phyloP scores from a whole-genome alignment of 2,797 vertebrate genomes.

The Anolis apletophallus region DNA sequence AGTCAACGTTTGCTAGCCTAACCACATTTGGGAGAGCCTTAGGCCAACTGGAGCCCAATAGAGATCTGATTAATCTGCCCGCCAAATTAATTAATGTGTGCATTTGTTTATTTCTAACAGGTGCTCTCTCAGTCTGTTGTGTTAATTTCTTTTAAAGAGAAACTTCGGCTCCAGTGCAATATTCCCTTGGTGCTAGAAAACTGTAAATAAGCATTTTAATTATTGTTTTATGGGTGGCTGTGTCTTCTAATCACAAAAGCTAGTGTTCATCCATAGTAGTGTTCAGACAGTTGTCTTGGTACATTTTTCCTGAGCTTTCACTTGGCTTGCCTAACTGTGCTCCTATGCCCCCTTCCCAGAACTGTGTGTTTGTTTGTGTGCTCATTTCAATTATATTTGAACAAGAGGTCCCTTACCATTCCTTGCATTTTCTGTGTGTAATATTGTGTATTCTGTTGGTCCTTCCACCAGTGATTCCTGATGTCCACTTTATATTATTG shows the following conservation, averaged over 20 bases:
- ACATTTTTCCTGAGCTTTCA: too few relatives aligned
- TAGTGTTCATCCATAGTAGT: too few relatives aligned
- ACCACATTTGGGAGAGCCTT: background rate
- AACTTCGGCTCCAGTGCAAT: background rate
- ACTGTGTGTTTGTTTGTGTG: too few relatives aligned
- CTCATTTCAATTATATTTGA: too few relatives aligned
- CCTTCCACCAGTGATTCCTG: background rate
- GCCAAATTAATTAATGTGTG: background rate
- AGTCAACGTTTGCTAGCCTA: background rate
- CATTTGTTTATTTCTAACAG: conserved; percentile 1
- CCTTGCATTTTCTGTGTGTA: too few relatives aligned
- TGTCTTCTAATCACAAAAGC: too few relatives aligned
- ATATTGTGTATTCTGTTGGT: background rate
- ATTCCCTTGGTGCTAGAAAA: background rate
- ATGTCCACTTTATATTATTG: background rate
- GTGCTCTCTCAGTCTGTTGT: background rate
- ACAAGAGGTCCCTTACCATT: too few relatives aligned
- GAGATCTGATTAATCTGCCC: conserved; percentile 9
- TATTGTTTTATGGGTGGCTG: background rate
- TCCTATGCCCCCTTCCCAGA: too few relatives aligned
- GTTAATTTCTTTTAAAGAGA: background rate
- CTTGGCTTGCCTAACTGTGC: too few relatives aligned
- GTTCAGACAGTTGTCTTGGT: too few relatives aligned
- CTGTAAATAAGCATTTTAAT: background rate
- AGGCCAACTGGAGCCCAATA: background rate